Conservation (phyloP, 2,888 invertebrate species). For the Paralinhomoeus sp. region DNA sequence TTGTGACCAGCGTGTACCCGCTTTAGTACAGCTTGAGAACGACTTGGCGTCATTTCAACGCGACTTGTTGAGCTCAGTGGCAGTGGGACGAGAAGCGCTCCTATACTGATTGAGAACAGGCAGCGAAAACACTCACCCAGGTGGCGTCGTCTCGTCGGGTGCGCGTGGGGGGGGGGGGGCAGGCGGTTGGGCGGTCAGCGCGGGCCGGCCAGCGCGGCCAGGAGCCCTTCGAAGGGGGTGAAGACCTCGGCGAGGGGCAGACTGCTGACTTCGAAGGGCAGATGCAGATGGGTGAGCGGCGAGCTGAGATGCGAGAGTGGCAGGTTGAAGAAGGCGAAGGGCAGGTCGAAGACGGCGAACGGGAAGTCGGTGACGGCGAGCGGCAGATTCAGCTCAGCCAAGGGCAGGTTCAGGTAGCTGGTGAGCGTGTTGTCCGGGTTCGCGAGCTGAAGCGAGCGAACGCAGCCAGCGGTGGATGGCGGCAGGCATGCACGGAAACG, state of each 20-base stretch:
- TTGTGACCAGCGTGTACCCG: not conserved
- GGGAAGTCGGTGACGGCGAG: conserved; percentile 6
- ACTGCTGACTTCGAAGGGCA: conserved; percentile 4
- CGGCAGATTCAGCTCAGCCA: conserved; percentile 5
- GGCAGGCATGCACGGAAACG: too few relatives aligned
- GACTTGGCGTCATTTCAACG: too few relatives aligned
- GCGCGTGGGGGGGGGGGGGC: not conserved
- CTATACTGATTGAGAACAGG: too few relatives aligned
- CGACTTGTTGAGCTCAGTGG: too few relatives aligned
- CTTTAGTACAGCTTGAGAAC: not conserved
- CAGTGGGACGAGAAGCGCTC: too few relatives aligned
- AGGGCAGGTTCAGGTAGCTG: conserved; percentile 5
- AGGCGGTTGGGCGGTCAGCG: not conserved
- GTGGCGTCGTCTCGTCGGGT: too few relatives aligned
- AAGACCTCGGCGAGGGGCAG: conserved; percentile 2
- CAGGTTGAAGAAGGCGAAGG: conserved; percentile 5
- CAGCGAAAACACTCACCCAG: too few relatives aligned
- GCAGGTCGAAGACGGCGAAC: conserved; percentile 4
- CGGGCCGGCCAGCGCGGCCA: not conserved
- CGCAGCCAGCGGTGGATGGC: too few relatives aligned
- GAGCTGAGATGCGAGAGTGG: conserved; percentile 4
- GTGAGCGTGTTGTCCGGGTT: not conserved
- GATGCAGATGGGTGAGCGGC: conserved; percentile 6
- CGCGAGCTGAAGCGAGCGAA: not conserved
- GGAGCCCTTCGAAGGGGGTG: conserved; percentile 2